Evolutionary conservation across 2,888 invertebrate genomes (phyloP), one percentile per base, ranked within the genome.

Genomic region (Cataglyphis livida): DNA sequence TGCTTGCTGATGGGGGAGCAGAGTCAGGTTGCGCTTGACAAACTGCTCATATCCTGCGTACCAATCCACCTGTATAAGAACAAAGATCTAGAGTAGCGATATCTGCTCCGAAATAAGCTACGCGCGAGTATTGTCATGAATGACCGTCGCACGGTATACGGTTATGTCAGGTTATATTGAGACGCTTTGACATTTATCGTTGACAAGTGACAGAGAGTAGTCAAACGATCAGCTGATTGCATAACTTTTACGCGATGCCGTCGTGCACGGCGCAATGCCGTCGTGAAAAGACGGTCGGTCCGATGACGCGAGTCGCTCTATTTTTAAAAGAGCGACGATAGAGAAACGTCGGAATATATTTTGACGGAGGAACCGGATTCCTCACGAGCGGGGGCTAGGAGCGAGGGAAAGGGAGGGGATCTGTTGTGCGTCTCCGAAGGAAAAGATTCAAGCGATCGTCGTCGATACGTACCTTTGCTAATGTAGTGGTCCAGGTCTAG

Each of bases 1-100:
- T 84, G 89, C 90, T 91, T 94, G 94, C 89, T 94, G 94, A 90
- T 94, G 92, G 84, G 94, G 94, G 94, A 94, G 94, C 94, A 94
- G 94, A 94, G 94, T 94, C 94, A 94, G 94, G 92, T 94, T 94
- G 94, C 94, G 94, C 93, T 94, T 94, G 94, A 94, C 94, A 94
- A 94, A 92, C 94, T 94, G 94, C 94, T 94, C 94, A 94, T 94
- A 94, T 94, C 94, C 94, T 92, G 94, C 93, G 94, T 94, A 94
- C 94, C 94, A 94, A 94, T 94, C 94, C 94, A 94, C 94, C 94
- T 94, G 92, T 73, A 57, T 75, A 75, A 84, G n/a, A 90, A 83
- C 70, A 74, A 85, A 83, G 41, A 38, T 75, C 81, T 87, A 85
- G 85, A 68, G 86, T 9, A 62, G 35, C 32, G 32, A 4, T 54